phyloP scores from a whole-genome alignment of 2,888 invertebrate genomes.

The Galeruca laticollis region DNA sequence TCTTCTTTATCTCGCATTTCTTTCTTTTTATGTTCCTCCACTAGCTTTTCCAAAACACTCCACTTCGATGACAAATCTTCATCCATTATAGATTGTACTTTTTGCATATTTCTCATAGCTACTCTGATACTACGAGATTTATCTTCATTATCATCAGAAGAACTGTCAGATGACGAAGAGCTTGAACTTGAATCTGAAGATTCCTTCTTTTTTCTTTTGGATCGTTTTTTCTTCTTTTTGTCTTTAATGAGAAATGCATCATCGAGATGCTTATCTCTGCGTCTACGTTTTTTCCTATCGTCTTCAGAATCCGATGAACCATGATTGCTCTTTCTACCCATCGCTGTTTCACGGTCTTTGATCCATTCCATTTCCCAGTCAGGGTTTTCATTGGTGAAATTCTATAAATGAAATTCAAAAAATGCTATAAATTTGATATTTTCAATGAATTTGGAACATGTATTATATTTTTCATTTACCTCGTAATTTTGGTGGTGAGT shows the following conservation, averaged over 20 bases:
- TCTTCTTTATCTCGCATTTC: slow-evolving; percentile 46
- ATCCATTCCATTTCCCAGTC: slow-evolving; percentile 91
- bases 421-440: too few relatives aligned
- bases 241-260: slow-evolving; percentile 57
- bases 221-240: slow-evolving; percentile 71
- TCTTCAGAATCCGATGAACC: slow-evolving; percentile 52
- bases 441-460: too few relatives aligned
- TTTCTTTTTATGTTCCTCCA: slow-evolving; percentile 68
- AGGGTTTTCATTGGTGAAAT: slow-evolving; percentile 85
- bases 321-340: slow-evolving; percentile 55
- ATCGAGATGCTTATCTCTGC: slow-evolving; percentile 53
- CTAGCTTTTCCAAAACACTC: slow-evolving; percentile 65
- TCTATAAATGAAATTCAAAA: slow-evolving; percentile 66
- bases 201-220: slow-evolving; percentile 60
- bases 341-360: slow-evolving; percentile 75
- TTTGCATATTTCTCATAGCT: slow-evolving; percentile 73
- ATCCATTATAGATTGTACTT: slow-evolving; percentile 67
- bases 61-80: slow-evolving; percentile 66
- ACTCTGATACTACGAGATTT: slow-evolving; percentile 74
- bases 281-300: slow-evolving; percentile 50
- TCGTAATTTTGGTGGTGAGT: slow-evolving; percentile 84
- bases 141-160: slow-evolving; percentile 64
- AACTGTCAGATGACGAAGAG: slow-evolving; percentile 66
- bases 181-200: slow-evolving; percentile 65
- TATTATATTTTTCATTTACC: slow-evolving; percentile 70